Evolutionary conservation across 1,140 invertebrate species (phyloP).

Genomic region (Ylistrum balloti): DNA sequence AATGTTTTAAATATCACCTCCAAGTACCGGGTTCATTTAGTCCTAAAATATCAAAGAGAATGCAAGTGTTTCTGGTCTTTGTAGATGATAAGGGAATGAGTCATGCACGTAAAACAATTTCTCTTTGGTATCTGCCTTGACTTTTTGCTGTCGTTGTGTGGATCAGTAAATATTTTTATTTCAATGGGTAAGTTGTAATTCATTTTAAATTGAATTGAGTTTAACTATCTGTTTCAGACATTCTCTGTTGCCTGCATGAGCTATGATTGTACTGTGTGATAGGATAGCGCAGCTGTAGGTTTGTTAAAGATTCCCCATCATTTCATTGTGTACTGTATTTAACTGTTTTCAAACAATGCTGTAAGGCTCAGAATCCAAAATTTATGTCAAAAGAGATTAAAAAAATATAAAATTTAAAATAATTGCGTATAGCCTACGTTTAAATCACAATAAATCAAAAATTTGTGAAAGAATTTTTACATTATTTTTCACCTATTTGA

Average conservation of each 20-base stretch:
- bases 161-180: neutral
- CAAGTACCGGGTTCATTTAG: neutral
- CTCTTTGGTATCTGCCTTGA: neutral
- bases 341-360: no score
- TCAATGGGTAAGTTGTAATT: neutral
- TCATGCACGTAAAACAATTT: constrained; percentile 34
- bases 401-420: no score
- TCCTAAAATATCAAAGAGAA: neutral
- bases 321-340: no score
- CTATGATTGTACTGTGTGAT: neutral
- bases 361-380: no score
- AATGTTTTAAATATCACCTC: neutral
- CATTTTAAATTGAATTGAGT: neutral
- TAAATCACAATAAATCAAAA: no score
- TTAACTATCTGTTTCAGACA: neutral
- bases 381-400: no score
- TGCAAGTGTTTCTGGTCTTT: neutral
- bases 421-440: no score
- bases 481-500: no score
- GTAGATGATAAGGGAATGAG: neutral
- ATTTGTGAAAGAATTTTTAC: no score
- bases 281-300: neutral
- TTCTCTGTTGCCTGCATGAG: neutral
- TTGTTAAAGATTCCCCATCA: neutral
- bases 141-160: neutral